phyloP scores from a whole-genome alignment of 2,888 invertebrate species.

The Tetranychus truncatus region DNA sequence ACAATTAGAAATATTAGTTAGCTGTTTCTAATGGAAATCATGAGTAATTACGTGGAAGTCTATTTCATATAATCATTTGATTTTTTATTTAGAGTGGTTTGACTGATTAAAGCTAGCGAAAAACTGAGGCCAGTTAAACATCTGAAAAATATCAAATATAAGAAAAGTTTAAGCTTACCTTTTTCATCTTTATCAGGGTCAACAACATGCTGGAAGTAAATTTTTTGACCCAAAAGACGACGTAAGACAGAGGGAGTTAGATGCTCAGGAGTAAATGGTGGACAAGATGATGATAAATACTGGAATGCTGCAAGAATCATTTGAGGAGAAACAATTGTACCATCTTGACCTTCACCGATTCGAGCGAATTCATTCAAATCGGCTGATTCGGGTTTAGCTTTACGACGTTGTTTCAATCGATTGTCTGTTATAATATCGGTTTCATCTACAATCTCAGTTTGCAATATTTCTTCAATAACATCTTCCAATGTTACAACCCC shows the following conservation, averaged over 20 bases:
- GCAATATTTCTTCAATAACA: constrained; percentile 39
- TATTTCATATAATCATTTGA: too few species aligned
- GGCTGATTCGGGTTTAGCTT: constrained; percentile 2
- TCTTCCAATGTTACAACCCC: constrained; percentile 40
- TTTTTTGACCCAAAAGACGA: constrained; percentile 2
- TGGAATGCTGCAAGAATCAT: constrained; percentile 7
- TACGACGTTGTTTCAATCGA: constrained; percentile 22
- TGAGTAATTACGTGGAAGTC: too few species aligned
- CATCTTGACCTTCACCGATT: constrained; percentile 2
- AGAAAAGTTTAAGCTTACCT: constrained; percentile 7
- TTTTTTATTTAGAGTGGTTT: too few species aligned
- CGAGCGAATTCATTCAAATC: not conserved
- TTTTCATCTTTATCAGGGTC: constrained; percentile 13
- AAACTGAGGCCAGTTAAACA: not conserved
- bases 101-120: too few species aligned
- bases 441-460: constrained; percentile 40
- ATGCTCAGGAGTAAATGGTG: not conserved
- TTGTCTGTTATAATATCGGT: constrained; percentile 35
- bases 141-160: not conserved
- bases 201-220: constrained; percentile 9
- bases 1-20: too few species aligned
- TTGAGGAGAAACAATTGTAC: constrained; percentile 6
- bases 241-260: not conserved
- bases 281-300: not conserved
- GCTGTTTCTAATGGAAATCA: too few species aligned